These are phyloP conservation scores for Piaya cayana DNA, from an alignment of 2,113 vertebrate genomes.

Conservation along the genomic window DNA sequence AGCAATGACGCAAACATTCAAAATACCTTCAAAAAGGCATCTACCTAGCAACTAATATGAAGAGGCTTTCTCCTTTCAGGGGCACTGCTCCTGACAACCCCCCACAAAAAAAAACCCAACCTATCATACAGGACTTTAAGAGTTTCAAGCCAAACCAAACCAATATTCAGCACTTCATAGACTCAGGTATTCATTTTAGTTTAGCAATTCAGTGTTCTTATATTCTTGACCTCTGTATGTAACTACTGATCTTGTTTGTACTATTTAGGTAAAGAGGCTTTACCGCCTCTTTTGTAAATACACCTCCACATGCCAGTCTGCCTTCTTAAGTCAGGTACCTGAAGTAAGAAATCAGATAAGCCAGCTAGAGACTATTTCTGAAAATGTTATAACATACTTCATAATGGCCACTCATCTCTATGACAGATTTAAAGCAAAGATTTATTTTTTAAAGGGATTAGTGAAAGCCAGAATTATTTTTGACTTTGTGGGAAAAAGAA, in stretches of 20 bases:
- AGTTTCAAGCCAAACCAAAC: background rate
- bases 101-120: no score
- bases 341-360: background rate
- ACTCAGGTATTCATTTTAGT: background rate
- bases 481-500: background rate
- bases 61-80: background rate
- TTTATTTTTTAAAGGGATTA: background rate
- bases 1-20: background rate
- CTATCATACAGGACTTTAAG: background rate
- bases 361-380: background rate
- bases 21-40: background rate
- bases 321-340: background rate
- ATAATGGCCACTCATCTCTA: background rate
- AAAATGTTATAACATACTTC: background rate
- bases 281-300: background rate
- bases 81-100: background rate
- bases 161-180: accelerated
- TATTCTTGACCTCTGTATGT: background rate
- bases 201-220: background rate
- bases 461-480: background rate
- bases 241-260: background rate
- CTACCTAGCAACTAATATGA: background rate
- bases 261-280: background rate
- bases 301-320: background rate
- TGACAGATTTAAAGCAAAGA: background rate